Evolutionary conservation across 2,113 vertebrate genomes (phyloP).

Genomic region (Cheilinus undulatus): DNA sequence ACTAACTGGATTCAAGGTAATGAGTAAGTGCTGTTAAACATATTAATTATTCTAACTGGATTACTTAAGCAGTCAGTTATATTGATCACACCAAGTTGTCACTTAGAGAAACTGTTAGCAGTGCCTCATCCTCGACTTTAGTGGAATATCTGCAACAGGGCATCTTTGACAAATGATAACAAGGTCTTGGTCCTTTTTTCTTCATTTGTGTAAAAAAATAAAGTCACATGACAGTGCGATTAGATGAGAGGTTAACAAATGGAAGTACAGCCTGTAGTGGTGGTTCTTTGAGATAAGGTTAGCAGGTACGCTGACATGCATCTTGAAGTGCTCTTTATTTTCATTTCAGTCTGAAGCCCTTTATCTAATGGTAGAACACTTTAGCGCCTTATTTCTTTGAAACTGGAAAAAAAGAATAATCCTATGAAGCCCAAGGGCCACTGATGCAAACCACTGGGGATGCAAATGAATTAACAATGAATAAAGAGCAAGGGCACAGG

Average conservation of each 20-base stretch:
- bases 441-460: neutral
- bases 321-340: conserved; percentile 36
- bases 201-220: neutral
- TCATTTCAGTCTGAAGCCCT: conserved; percentile 33
- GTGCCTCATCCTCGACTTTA: neutral
- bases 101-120: neutral
- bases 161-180: neutral
- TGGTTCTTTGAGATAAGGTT: conserved; percentile 57
- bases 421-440: neutral
- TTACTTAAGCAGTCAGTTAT: neutral
- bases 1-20: conserved; percentile 9
- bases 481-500: neutral
- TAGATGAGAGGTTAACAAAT: conserved; percentile 51
- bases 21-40: neutral
- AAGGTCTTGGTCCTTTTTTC: conserved; percentile 6
- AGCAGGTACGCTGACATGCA: conserved; percentile 45
- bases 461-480: conserved; percentile 13
- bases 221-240: conserved; percentile 34
- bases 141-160: neutral
- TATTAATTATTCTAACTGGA: conserved; percentile 23
- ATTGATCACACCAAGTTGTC: conserved; percentile 16
- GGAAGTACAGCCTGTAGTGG: conserved; percentile 51
- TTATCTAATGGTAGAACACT: conserved; percentile 39
- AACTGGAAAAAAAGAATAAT: conserved; percentile 5
- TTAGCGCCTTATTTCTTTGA: conserved; percentile 27